Conservation (phyloP, 2,113 vertebrate genomes). For the Clinocottus analis region DNA sequence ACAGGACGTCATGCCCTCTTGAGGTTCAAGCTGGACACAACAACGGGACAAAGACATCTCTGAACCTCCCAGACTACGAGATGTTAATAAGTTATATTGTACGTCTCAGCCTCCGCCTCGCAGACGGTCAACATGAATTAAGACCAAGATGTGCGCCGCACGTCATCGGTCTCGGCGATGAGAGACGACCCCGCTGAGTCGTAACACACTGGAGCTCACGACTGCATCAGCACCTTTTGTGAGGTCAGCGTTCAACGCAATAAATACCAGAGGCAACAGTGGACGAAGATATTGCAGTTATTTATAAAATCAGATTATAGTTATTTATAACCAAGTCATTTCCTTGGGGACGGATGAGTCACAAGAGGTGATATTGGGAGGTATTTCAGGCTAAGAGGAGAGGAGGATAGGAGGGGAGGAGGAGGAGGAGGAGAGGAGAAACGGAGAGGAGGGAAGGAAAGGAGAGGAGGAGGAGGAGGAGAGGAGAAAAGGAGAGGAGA, state of each 20-base stretch:
- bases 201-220: slow-evolving; percentile 43
- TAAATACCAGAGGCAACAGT: slow-evolving; percentile 67
- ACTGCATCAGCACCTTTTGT: slow-evolving; percentile 54
- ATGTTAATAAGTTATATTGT: slow-evolving; percentile 43
- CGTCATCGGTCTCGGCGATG: slow-evolving; percentile 51
- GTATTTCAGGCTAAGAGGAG: slow-evolving; percentile 62
- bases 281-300: slow-evolving; percentile 70
- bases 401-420: neutral
- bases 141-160: slow-evolving; percentile 27
- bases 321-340: slow-evolving; percentile 77
- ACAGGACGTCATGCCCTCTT: neutral
- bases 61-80: slow-evolving; percentile 22
- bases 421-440: too few species aligned
- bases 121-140: slow-evolving; percentile 71
- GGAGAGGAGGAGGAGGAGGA: neutral
- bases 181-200: slow-evolving; percentile 50
- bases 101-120: too few species aligned
- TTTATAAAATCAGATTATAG: slow-evolving; percentile 77
- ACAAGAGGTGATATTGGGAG: slow-evolving; percentile 58
- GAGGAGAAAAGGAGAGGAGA: neutral
- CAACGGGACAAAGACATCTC: slow-evolving; percentile 19
- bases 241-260: slow-evolving; percentile 68
- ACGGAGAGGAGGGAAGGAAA: neutral
- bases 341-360: slow-evolving; percentile 77
- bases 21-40: neutral